Conservation (phyloP, 2,888 invertebrate species). For the Phengaris alcon region DNA sequence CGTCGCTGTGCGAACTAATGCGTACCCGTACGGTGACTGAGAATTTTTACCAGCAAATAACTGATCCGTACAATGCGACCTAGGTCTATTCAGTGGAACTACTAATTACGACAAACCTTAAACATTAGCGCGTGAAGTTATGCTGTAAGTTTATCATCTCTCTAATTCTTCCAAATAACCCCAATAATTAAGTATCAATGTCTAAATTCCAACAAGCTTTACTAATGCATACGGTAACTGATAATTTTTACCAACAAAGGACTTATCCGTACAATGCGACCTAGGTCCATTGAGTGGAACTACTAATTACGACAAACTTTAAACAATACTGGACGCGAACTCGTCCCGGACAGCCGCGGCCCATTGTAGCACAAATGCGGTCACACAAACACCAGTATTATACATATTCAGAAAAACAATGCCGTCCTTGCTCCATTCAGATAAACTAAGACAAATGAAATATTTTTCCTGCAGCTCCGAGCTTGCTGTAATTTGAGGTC, state of each 20-base stretch:
- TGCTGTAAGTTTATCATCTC: too few species aligned
- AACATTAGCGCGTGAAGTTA: too few species aligned
- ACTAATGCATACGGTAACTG: neutral
- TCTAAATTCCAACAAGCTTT: neutral
- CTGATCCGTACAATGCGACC: too few species aligned
- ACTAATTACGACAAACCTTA: too few species aligned
- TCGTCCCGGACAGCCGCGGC: slow-evolving; percentile 72
- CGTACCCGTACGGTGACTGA: too few species aligned
- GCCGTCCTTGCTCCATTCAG: slow-evolving; percentile 66
- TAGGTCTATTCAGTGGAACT: too few species aligned
- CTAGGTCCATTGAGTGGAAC: slow-evolving; percentile 70
- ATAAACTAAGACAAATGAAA: slow-evolving; percentile 68
- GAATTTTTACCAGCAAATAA: too few species aligned
- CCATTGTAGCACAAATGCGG: slow-evolving; percentile 76
- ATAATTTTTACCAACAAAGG: slow-evolving; percentile 34
- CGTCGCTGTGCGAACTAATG: too few species aligned
- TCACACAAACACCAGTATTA: slow-evolving; percentile 70
- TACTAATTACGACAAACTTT: slow-evolving; percentile 79
- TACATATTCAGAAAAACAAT: slow-evolving; percentile 77
- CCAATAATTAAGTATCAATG: too few species aligned
- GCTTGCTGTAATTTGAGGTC: slow-evolving; percentile 47
- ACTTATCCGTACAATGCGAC: slow-evolving; percentile 61
- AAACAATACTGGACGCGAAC: slow-evolving; percentile 78
- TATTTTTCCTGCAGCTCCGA: slow-evolving; percentile 53
- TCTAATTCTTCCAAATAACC: too few species aligned